Base-by-base conservation (phyloP, 2,113 vertebrate species). In the Clupea harengus region DNA sequence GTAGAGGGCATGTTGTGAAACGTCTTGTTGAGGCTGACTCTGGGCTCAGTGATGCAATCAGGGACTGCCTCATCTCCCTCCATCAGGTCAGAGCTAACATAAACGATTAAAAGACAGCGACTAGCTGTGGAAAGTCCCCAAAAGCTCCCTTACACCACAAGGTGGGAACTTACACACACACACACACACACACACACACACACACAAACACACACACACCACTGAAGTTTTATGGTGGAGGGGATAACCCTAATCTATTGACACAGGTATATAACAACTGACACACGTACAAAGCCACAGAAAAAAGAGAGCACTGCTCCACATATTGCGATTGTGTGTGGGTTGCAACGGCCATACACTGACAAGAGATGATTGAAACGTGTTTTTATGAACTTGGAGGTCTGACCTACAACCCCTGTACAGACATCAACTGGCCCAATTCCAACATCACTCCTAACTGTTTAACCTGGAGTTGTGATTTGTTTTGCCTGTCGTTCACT, bases 111-210 rank as follows among this genome's bases (percentile, higher is more conserved):
- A 60, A 54, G 17, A 18, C 15, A 54, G 15, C 50, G 10, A 17
- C 22, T 60, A 60, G 54, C 22, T 22, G 13, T 89, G 92, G 94
- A 94, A 95, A 94, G 92, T 92, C 94, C 93, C 94, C 83, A 89
- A 86, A 92, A 84, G 85, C 86, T 88, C 54, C 45, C 85, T 67
- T 25, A 2, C 45, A 50, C 72, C 54, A 60, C 20, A 60, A 22
- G n/a, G 2, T 25, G 82, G 87, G 85, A 86, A 91, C 83, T 87
- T 83, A 78, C 81, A 81, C 87, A 75, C 45, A 82, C 82, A 86
- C 67, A 87, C 84, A 83, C 64, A 32, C 6, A 28, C 9, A 72
- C 10, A 72, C 64, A 3, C 25, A 72, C n/a, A 67, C n/a, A 85
- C 44, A 83, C 83, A 89, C 72, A 75, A 44, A 86, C 6, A 72